Conservation (phyloP, 2,113 vertebrate species). For the Actinemys pallida region DNA sequence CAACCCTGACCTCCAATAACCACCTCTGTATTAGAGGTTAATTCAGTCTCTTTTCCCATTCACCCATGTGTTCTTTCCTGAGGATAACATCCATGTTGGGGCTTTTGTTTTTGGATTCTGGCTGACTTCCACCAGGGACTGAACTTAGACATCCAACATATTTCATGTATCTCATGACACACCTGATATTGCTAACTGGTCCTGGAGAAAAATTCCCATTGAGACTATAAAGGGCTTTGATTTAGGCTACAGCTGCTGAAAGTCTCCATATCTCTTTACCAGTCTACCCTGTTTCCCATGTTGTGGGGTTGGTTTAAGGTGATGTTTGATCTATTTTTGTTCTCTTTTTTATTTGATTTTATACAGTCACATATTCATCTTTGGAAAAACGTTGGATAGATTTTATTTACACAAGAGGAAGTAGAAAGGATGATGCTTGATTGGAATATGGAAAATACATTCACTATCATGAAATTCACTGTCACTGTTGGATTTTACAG, state of each 20-base stretch:
- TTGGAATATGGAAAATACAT: not conserved
- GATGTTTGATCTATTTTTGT: not conserved
- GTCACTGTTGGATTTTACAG: not conserved
- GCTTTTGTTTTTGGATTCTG: not conserved
- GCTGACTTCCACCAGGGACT: not conserved
- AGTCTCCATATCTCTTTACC: not conserved
- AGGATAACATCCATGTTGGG: not conserved
- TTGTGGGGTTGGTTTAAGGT: not conserved
- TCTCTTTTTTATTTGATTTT: not conserved
- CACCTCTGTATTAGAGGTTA: not conserved
- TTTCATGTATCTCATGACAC: not conserved
- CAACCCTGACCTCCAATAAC: not conserved
- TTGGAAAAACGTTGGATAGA: not conserved
- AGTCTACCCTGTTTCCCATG: not conserved
- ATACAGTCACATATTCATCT: not conserved
- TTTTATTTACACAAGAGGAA: not conserved
- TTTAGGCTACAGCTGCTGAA: not conserved
- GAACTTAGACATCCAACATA: not conserved
- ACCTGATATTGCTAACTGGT: not conserved
- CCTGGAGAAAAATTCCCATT: not conserved
- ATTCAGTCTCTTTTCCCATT: not conserved
- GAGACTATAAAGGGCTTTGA: not conserved
- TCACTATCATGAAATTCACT: not conserved
- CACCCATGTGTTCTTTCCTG: not conserved
- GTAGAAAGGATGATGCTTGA: not conserved